Base-by-base conservation (phyloP, 1,140 invertebrate species). In the Drosophila paulistorum region DNA sequence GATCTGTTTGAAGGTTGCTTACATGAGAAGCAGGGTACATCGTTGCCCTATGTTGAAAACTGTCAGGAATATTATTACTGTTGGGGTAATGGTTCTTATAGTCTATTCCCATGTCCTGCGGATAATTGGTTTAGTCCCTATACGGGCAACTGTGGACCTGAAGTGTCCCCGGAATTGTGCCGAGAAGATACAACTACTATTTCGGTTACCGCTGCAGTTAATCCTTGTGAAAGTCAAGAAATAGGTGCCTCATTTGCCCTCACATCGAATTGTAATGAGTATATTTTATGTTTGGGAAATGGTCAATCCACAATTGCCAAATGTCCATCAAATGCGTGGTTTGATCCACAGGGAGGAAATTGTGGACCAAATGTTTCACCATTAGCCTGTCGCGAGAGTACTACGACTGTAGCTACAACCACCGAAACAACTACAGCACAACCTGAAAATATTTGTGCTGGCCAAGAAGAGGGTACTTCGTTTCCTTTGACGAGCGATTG, bases 241-340 rank as follows among this genome's bases (percentile, higher is more conserved):
- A 0, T 42, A 1, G 81, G 79, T 4, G 55, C 61, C 1, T 67
- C 71, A 1, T 90, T 77, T 54, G 73, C 84, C 0, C 20, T 68
- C 13, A 10, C 35, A 20, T 51, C 60, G 0, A 54, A 90, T 55
- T 90, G 85, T 14, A 66, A 79, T 11, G 37, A 77, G 26, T 90
- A 90, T 42, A 70, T 77, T n/a, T 14, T 77, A 7, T 90, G 85
- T 55, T 66, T 79, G 17, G 76, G 76, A 5, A 64, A 66, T 55
- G 84, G 77, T n/a, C 33, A 67, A 17, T 84, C 65, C 7, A n/a
- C 55, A 0, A 54, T 61, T 1, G 68, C 71, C 3, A 67, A 67
- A 7, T 90, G 85, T 42, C 80, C 81, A 9, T 6, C 54, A 0
- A 81, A 81, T 61, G 57, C 85, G 2, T 89, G 79, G 74, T 90